These are phyloP conservation scores for Harpalus rufipes DNA, from an alignment of 2,888 invertebrate genomes.

Conservation along the genomic window DNA sequence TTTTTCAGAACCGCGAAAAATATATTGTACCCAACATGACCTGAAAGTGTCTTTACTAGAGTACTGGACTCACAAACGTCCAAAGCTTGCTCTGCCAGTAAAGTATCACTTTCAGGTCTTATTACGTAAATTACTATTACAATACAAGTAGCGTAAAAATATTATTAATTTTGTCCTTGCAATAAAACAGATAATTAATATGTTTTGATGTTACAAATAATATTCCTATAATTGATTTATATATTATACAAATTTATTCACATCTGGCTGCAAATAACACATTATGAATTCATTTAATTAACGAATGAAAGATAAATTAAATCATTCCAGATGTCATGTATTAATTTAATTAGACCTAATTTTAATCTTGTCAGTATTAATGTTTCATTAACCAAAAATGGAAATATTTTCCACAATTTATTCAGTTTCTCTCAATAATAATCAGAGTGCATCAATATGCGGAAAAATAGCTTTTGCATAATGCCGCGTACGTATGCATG, in stretches of 20 bases:
- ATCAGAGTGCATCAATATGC: constrained; percentile 24
- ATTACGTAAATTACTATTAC: too few species aligned
- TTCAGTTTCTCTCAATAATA: constrained; percentile 23
- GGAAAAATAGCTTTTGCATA: constrained; percentile 36
- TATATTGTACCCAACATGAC: too few species aligned
- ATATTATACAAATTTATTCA: constrained; percentile 28
- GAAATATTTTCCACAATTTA: not conserved
- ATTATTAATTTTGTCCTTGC: constrained; percentile 19
- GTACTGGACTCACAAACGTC: too few species aligned
- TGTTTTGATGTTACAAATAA: constrained; percentile 26
- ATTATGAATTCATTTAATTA: constrained; percentile 43
- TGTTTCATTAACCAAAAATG: constrained; percentile 21
- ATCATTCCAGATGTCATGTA: constrained; percentile 30
- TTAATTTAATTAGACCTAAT: constrained; percentile 40
- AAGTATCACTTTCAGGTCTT: too few species aligned
- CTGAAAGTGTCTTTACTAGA: too few species aligned
- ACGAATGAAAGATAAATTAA: constrained; percentile 31
- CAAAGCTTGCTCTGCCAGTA: too few species aligned
- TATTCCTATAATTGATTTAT: constrained; percentile 8
- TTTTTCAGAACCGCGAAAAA: too few species aligned
- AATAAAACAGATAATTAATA: constrained; percentile 4
- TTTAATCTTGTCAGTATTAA: constrained; percentile 10
- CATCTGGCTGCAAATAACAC: constrained; percentile 14
- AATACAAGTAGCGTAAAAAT: too few species aligned
- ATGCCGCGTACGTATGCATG: constrained; percentile 31